phyloP scores from a whole-genome alignment of 1,140 invertebrate genomes.

The Sinonovacula constricta region DNA sequence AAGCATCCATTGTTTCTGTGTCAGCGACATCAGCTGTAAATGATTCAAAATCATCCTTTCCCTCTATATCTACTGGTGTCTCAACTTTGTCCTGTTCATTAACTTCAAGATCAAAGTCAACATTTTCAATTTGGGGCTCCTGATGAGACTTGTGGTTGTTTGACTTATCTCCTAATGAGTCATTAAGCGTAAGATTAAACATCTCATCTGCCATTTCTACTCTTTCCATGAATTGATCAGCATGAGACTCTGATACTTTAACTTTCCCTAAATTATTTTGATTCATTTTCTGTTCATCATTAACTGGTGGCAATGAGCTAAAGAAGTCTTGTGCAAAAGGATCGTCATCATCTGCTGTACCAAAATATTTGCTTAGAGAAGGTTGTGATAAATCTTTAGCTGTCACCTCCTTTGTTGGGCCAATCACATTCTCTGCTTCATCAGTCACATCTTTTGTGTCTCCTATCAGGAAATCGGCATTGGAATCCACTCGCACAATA shows the following conservation, averaged over 20 bases:
- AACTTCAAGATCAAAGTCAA: constrained; percentile 43
- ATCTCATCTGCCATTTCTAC: background rate
- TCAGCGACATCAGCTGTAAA: constrained; percentile 68
- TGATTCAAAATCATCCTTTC: constrained; percentile 72
- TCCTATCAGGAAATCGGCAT: background rate
- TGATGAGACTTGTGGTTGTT: background rate
- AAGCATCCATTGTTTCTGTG: constrained; percentile 49
- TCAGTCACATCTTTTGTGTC: background rate
- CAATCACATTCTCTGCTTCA: background rate
- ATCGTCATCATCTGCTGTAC: constrained; percentile 33
- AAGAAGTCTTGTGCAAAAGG: constrained; percentile 20
- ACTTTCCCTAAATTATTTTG: background rate
- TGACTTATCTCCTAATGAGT: background rate
- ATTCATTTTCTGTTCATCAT: background rate
- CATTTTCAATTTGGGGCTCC: constrained; percentile 10
- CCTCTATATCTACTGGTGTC: constrained; percentile 59
- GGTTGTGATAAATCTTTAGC: constrained; percentile 22
- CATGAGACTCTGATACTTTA: background rate
- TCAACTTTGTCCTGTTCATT: constrained; percentile 30
- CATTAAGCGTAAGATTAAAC: constrained; percentile 4
- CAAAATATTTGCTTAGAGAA: constrained; percentile 52
- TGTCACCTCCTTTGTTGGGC: background rate
- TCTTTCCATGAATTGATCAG: background rate
- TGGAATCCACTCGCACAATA: background rate
- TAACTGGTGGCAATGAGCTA: background rate